Evolutionary conservation across 2,797 vertebrate species (phyloP), one percentile per base, ranked within the genome.

Genomic region (Melanotaenia nigrans): DNA sequence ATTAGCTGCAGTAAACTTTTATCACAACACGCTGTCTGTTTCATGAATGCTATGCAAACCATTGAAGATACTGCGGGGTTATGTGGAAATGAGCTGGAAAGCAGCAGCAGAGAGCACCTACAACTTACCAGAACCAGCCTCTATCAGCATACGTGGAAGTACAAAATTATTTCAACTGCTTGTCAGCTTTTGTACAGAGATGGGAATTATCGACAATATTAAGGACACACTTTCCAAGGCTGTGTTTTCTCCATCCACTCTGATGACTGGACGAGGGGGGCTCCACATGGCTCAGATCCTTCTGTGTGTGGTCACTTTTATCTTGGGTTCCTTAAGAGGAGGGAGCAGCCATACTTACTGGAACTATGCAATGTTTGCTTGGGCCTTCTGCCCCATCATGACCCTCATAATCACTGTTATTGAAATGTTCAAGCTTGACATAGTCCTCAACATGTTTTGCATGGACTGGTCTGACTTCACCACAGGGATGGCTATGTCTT

Each of bases 401-500:
- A 95, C 96, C 0, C 75, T 96, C 62, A 4, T 94, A 79, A 93
- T 97, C 75, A 87, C 95, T 47, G 2, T 95, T 8, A 55, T 95
- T 68, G 96, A 96, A 90, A 64, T 95, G 85, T 87, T 93, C 12
- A 88, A 82, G 68, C 82, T 97, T 2, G 66, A 91, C 12, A 5
- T 84, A 0, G 0, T 84, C 5, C 87, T 94, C 54, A 36, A 81
- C 2, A 0, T 62, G 63, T 12, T 87, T 1, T 92, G 89, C 79
- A 62, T 92, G 89, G 82, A 94, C 77, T 94, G 85, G 85, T 1
- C 61, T 60, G 92, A 96, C 87, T 96, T 96, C 87, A 90, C 94
- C 66, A 94, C 95, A 0, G 94, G 95, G 33, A 95, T 95, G 85
- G 93, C 95, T 77, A 95, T 96, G 95, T 90, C 95, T 60, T 95